Conservation (phyloP, 2,113 vertebrate genomes). For the Albula glossodonta region DNA sequence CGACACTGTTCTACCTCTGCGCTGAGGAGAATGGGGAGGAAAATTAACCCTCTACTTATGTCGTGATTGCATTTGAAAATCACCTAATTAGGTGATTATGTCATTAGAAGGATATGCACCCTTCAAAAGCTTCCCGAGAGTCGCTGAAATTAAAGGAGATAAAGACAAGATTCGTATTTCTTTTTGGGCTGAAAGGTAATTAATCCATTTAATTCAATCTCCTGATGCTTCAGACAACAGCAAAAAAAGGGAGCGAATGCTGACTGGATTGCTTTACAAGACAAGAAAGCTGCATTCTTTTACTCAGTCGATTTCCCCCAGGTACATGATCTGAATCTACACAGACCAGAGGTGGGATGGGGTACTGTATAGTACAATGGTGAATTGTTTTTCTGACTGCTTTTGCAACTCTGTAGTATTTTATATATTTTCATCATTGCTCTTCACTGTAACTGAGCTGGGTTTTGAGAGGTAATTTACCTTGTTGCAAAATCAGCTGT, state of each 20-base stretch:
- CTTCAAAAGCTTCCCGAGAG: slow-evolving; percentile 80
- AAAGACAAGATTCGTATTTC: slow-evolving; percentile 68
- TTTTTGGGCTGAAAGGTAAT: slow-evolving; percentile 79
- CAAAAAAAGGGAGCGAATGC: slow-evolving; percentile 64
- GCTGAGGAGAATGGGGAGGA: slow-evolving; percentile 68
- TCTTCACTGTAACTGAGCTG: slow-evolving; percentile 28
- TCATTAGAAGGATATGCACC: slow-evolving; percentile 80
- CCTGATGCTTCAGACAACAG: slow-evolving; percentile 75
- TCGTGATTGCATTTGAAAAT: slow-evolving; percentile 77
- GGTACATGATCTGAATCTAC: slow-evolving; percentile 57
- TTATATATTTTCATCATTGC: slow-evolving; percentile 41
- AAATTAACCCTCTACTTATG: slow-evolving; percentile 77
- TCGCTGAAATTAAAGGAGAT: slow-evolving; percentile 81
- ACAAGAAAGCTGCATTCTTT: slow-evolving; percentile 73
- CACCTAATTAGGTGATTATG: slow-evolving; percentile 94
- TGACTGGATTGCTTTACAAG: slow-evolving; percentile 81
- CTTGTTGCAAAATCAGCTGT: slow-evolving; percentile 5
- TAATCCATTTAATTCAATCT: slow-evolving; percentile 87
- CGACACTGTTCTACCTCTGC: slow-evolving; percentile 61
- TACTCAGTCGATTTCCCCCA: slow-evolving; percentile 55
- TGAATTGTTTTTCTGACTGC: slow-evolving; percentile 44
- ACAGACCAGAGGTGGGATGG: slow-evolving; percentile 46
- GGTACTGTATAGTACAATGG: slow-evolving; percentile 37
- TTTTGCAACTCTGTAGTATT: slow-evolving; percentile 43
- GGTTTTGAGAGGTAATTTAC: slow-evolving; percentile 20